Conservation (phyloP, 2,797 vertebrate genomes). For the Pangasius macronema region DNA sequence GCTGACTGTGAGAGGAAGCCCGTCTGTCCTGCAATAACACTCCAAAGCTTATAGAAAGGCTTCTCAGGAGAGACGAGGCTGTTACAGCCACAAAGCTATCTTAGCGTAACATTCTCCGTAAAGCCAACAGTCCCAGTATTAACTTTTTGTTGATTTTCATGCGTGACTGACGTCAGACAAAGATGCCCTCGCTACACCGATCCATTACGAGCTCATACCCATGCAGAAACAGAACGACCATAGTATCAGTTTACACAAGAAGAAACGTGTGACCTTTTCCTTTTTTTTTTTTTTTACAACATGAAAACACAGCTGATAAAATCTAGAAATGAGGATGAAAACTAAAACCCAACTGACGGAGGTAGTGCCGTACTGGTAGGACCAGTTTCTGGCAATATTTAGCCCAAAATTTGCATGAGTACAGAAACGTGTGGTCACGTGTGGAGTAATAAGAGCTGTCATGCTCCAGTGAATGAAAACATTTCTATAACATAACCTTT, state of each 20-base stretch:
- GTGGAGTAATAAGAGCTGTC: background rate
- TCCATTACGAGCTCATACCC: background rate
- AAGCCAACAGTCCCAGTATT: background rate
- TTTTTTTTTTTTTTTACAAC: background rate
- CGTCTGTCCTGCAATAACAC: background rate
- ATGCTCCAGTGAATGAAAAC: background rate
- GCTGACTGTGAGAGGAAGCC: too few species aligned
- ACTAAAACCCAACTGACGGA: background rate
- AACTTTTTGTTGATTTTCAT: background rate
- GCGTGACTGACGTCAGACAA: background rate
- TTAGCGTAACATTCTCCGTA: background rate
- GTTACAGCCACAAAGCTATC: too few species aligned
- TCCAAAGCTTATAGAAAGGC: background rate
- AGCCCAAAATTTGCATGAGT: background rate
- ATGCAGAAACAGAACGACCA: too few species aligned
- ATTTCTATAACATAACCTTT: background rate
- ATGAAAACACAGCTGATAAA: background rate
- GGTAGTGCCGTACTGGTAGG: background rate
- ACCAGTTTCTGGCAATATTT: background rate
- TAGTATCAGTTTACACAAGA: conserved; percentile 12
- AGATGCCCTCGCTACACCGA: background rate
- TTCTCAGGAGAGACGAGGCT: too few species aligned
- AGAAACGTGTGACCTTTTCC: background rate
- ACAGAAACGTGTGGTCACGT: background rate
- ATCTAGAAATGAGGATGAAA: conserved; percentile 15